phyloP scores from a whole-genome alignment of 2,888 invertebrate species.

The Eurytoma californica region DNA sequence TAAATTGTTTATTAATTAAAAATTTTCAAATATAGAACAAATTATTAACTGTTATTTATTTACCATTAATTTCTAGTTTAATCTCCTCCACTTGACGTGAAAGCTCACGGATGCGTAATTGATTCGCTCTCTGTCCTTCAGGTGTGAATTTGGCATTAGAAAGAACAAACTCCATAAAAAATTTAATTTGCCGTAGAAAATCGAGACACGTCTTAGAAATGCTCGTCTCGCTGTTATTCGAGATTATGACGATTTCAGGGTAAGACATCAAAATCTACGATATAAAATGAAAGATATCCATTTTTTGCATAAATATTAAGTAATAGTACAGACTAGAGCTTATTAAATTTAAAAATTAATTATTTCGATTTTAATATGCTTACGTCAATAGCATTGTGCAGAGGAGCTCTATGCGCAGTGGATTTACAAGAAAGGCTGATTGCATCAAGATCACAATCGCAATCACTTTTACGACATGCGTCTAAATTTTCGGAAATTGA shows the following conservation, averaged over 20 bases:
- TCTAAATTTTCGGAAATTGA: too few relatives aligned
- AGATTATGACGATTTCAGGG: neutral
- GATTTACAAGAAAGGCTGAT: too few relatives aligned
- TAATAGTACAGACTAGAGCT: too few relatives aligned
- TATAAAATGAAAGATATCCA: too few relatives aligned
- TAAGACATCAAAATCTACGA: neutral
- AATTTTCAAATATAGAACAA: too few relatives aligned
- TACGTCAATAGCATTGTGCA: too few relatives aligned
- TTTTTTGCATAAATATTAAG: too few relatives aligned
- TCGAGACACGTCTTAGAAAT: conserved; percentile 31
- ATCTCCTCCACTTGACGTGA: conserved; percentile 31
- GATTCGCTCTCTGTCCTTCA: conserved; percentile 52
- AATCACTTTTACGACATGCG: too few relatives aligned
- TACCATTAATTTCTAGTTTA: conserved; percentile 51
- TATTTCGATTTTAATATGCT: too few relatives aligned
- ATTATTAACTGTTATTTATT: neutral
- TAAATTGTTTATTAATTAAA: neutral
- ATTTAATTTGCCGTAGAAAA: conserved; percentile 56
- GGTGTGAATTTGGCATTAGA: conserved; percentile 48
- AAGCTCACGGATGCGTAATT: conserved; percentile 46
- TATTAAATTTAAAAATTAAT: too few relatives aligned
- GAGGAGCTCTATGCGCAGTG: too few relatives aligned
- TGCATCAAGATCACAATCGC: too few relatives aligned
- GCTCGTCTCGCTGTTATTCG: neutral
- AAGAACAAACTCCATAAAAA: conserved; percentile 56